Conservation (phyloP, 2,797 vertebrate species). For the Astyanax mexicanus region DNA sequence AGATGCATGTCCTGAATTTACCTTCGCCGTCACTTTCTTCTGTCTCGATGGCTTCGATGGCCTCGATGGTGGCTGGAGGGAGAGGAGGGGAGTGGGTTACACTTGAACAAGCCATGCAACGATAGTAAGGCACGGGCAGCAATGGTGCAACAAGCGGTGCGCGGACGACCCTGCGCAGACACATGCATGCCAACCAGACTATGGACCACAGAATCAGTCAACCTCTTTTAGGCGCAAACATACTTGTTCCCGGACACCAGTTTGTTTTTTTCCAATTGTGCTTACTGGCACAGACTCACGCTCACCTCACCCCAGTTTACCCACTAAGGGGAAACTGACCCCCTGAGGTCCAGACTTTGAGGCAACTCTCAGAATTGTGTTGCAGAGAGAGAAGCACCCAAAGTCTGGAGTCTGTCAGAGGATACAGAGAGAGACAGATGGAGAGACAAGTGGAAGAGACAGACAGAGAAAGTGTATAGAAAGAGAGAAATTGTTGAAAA, state of each 20-base stretch:
- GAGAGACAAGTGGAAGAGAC: constrained; percentile 51
- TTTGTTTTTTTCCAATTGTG: constrained; percentile 6
- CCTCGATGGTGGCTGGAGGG: constrained; percentile 85
- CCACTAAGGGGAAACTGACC: constrained; percentile 47
- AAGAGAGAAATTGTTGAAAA: constrained; percentile 37
- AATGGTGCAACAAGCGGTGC: constrained; percentile 55
- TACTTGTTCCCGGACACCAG: constrained; percentile 5
- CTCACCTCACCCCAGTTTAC: constrained; percentile 58
- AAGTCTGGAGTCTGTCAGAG: constrained; percentile 58
- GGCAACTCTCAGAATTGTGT: constrained; percentile 35
- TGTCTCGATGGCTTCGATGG: constrained; percentile 86
- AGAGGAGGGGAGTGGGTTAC: constrained; percentile 81
- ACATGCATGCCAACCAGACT: constrained; percentile 65
- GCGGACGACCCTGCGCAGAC: constrained; percentile 62
- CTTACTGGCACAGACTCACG: constrained; percentile 41
- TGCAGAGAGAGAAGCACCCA: constrained; percentile 53
- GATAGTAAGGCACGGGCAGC: constrained; percentile 71
- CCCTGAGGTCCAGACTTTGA: constrained; percentile 59
- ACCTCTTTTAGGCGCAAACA: constrained; percentile 46
- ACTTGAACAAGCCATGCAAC: constrained; percentile 83
- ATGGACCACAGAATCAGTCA: constrained; percentile 58
- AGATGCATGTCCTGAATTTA: constrained; percentile 69
- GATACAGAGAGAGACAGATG: constrained; percentile 55
- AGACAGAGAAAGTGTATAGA: constrained; percentile 45
- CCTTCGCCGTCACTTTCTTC: constrained; percentile 83